Conservation (phyloP, 2,888 invertebrate genomes). For the Hartigia nigra region DNA sequence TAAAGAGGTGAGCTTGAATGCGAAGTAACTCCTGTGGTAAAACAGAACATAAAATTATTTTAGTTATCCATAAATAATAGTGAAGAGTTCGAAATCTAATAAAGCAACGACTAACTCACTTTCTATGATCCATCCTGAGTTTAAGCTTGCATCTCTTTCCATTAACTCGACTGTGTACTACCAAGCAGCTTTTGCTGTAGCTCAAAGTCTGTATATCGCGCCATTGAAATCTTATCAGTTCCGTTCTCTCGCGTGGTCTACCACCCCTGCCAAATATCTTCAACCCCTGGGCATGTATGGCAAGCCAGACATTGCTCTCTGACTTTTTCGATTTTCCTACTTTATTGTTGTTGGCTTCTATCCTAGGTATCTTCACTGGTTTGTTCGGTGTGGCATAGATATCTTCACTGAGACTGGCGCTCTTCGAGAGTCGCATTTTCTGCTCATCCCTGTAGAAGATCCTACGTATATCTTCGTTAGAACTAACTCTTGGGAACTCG, state of each 20-base stretch:
- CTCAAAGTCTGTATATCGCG: conserved; percentile 81
- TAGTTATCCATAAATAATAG: background rate
- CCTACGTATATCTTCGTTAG: conserved; percentile 40
- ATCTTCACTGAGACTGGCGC: conserved; percentile 32
- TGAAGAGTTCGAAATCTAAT: conserved; percentile 1
- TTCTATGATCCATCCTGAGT: conserved; percentile 78
- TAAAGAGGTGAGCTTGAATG: conserved; percentile 81
- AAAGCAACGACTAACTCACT: conserved; percentile 66
- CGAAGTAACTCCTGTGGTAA: conserved; percentile 75
- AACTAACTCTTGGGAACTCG: conserved; percentile 37
- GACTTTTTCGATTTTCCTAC: conserved; percentile 49
- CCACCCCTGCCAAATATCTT: conserved; percentile 62
- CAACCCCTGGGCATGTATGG: conserved; percentile 64
- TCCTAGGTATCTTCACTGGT: conserved; percentile 18
- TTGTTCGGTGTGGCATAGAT: conserved; percentile 37
- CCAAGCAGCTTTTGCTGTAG: conserved; percentile 79
- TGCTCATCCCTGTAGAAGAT: conserved; percentile 42
- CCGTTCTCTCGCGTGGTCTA: conserved; percentile 52
- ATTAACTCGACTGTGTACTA: conserved; percentile 69
- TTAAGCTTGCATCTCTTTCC: conserved; percentile 77
- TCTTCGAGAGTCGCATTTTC: conserved; percentile 28
- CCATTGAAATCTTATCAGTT: conserved; percentile 72
- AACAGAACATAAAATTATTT: conserved; percentile 10
- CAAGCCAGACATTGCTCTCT: conserved; percentile 64
- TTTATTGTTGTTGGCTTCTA: conserved; percentile 31